phyloP scores from a whole-genome alignment of 2,113 vertebrate species.

The Meriones unguiculatus region DNA sequence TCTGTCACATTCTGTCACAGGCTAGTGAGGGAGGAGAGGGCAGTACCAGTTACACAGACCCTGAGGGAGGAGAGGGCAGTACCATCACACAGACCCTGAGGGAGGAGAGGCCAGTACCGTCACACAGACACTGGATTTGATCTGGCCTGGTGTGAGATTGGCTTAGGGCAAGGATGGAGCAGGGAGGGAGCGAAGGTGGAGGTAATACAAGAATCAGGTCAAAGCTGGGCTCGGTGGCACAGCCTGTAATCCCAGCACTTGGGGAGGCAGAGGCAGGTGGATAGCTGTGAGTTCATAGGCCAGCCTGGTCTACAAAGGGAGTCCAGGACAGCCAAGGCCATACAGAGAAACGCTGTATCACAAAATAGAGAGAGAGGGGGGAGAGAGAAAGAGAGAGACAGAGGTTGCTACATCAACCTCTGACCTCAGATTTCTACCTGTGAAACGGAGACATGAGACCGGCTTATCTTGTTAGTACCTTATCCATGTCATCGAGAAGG shows the following conservation, averaged over 20 bases:
- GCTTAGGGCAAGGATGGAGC: not conserved
- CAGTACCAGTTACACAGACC: not conserved
- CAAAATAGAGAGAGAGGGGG: too few relatives aligned
- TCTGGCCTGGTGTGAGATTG: not conserved
- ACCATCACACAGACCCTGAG: not conserved
- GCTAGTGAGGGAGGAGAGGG: not conserved
- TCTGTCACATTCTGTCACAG: slow-evolving; percentile 18
- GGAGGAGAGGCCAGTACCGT: too few relatives aligned
- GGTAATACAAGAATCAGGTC: not conserved
- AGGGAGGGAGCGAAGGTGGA: not conserved
- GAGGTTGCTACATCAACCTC: not conserved
- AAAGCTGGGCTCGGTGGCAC: too few relatives aligned
- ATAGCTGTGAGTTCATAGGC: too few relatives aligned
- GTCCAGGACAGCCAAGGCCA: too few relatives aligned
- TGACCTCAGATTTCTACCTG: not conserved
- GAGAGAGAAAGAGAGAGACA: too few relatives aligned
- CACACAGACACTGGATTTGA: not conserved
- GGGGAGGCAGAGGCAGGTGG: too few relatives aligned
- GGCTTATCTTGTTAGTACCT: not conserved
- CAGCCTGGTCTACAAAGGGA: too few relatives aligned
- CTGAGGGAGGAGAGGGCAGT: too few relatives aligned
- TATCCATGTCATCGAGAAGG: not conserved
- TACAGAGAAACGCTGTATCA: too few relatives aligned
- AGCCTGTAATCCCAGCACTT: too few relatives aligned
- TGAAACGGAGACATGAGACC: not conserved